These are phyloP conservation scores for Drosophila kokeensis DNA, from an alignment of 2,888 invertebrate genomes.

Conservation along the genomic window DNA sequence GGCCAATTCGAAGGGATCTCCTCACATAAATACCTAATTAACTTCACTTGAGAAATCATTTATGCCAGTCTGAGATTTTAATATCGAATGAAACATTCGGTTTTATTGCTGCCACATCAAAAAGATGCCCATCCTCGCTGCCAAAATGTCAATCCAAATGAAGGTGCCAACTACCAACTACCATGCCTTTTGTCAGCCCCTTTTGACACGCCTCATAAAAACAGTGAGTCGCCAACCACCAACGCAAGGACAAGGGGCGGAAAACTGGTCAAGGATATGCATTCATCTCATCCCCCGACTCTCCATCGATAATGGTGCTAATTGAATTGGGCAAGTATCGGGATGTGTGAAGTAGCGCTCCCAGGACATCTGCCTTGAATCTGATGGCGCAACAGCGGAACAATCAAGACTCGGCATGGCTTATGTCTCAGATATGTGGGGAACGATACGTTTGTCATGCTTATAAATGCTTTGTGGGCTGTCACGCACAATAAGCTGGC, in stretches of 20 bases:
- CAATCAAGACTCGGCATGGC: constrained; percentile 36
- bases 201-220: constrained; percentile 75
- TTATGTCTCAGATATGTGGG: constrained; percentile 44
- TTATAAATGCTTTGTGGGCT: constrained; percentile 59
- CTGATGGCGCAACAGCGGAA: constrained; percentile 25
- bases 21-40: constrained; percentile 27
- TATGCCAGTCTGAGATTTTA: not conserved
- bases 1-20: not conserved
- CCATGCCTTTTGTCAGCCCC: constrained; percentile 37
- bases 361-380: constrained; percentile 59
- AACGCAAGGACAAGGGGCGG: constrained; percentile 11
- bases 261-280: not conserved
- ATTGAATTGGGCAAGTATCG: constrained; percentile 74
- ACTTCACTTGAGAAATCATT: constrained; percentile 15
- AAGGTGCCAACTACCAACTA: constrained; percentile 40
- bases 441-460: constrained; percentile 65
- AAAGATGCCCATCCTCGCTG: not conserved
- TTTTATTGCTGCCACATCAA: constrained; percentile 60
- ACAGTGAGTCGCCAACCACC: constrained; percentile 22
- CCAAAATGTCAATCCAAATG: constrained; percentile 48
- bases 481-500: constrained; percentile 76
- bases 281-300: not conserved
- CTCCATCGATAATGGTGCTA: constrained; percentile 49
- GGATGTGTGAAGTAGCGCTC: constrained; percentile 30
- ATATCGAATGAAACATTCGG: constrained; percentile 10